Evolutionary conservation across 2,113 vertebrate genomes (phyloP).

Genomic region (Pyxicephalus adspersus): DNA sequence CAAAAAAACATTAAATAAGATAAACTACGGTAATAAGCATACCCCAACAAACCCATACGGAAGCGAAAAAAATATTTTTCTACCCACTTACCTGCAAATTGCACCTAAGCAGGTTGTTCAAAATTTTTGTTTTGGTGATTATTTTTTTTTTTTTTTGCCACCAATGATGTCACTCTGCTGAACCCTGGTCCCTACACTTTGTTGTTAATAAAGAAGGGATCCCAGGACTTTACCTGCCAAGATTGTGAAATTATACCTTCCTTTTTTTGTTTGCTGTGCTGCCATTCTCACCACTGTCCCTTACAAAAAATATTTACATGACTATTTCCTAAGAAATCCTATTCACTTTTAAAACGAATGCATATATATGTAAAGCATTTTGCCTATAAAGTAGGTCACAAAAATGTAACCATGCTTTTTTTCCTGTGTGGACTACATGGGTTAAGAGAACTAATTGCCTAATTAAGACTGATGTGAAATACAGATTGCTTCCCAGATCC

Average conservation of each 20-base stretch:
- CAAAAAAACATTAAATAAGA: too few relatives aligned
- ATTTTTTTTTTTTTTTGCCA: too few relatives aligned
- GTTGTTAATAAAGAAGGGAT: not conserved
- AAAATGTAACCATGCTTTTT: not conserved
- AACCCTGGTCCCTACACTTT: not conserved
- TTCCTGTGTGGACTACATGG: not conserved
- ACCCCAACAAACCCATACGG: too few relatives aligned
- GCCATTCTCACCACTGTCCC: too few relatives aligned
- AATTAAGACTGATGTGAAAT: constrained; percentile 14
- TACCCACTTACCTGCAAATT: too few relatives aligned
- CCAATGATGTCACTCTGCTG: too few relatives aligned
- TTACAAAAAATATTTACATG: not conserved
- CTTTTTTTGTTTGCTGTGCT: too few relatives aligned
- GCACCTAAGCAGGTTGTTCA: too few relatives aligned
- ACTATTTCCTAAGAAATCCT: not conserved
- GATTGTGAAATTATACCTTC: not conserved
- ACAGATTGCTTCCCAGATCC: constrained; percentile 21
- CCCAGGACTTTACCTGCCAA: not conserved
- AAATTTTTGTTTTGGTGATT: too few relatives aligned
- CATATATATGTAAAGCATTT: not conserved
- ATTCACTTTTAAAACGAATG: not conserved
- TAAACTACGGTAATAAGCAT: too few relatives aligned
- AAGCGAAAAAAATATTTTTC: too few relatives aligned
- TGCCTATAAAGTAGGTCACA: not conserved
- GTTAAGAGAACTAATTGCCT: constrained; percentile 7